Evolutionary conservation across 2,888 invertebrate genomes (phyloP), one percentile per base, ranked within the genome.

Genomic region (Melanostoma mellinum): DNA sequence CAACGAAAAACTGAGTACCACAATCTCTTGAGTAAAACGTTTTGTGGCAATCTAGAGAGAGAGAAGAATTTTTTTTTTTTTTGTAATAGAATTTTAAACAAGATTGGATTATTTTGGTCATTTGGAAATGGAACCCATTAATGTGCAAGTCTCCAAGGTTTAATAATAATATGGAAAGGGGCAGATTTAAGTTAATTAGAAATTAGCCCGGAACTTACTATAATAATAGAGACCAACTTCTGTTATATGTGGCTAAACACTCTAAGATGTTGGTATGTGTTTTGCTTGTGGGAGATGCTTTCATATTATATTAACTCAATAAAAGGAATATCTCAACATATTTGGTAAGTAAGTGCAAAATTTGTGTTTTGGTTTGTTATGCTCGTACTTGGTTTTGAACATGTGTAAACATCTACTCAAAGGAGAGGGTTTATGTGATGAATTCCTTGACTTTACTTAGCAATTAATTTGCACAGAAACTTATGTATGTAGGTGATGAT

Each of bases 141-240:
- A 77, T 77, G 71, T 71, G 65, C 76, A 63, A 20, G 1, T 71
- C 71, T 74, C 58, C 40, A 4, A 48, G 44, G 65, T 48, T 55
- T 50, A 67, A 44, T 50, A 56, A 50, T 50, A 9, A 50, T 38
- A 52, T 35, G 58, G 58, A 56, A 60, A 53, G 38, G 53, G 48
- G 42, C 58, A 56, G 38, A 65, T 35, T 58, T 56, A 71, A 77
- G 71, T 77, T 77, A 77, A 77, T 77, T 77, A 77, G 76, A 71
- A 63, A 77, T 71, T 77, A 71, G 56, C 30, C 56, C 42, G 6
- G 1, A 56, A 44, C 42, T 52, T 50, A 63, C 63, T 71, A 32
- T 8, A 20, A 20, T 20, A 20, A 20, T 20, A 30, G 48, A 36
- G 55, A 44, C 63, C 71, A 63, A 50, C 48, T 77, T 63, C 42